Conservation (phyloP, 2,888 invertebrate genomes). For the Lasioglossum pauxillum region DNA sequence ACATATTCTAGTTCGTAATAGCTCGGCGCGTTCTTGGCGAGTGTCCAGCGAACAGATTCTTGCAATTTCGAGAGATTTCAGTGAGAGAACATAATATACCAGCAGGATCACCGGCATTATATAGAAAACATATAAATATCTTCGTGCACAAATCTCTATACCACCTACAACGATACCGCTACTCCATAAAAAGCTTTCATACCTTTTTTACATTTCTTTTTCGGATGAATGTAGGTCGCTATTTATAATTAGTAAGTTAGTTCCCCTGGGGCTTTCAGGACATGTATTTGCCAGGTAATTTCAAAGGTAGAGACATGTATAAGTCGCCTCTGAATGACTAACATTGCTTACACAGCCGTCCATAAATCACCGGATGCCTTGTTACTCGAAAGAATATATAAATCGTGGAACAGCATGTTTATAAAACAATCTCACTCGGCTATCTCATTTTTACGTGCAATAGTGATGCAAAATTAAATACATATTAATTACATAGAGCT, state of each 20-base stretch:
- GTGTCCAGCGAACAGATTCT: conserved; percentile 48
- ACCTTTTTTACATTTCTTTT: neutral
- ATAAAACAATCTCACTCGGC: neutral
- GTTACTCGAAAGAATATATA: neutral
- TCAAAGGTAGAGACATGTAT: neutral
- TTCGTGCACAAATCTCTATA: neutral
- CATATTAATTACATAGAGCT: neutral
- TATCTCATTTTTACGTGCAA: neutral
- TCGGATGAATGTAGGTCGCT: neutral
- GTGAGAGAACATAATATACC: conserved; percentile 30
- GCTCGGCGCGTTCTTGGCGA: conserved; percentile 46
- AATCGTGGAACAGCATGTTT: neutral
- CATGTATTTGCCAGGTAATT: neutral
- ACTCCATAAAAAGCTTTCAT: conserved; percentile 2
- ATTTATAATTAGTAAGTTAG: conserved; percentile 11
- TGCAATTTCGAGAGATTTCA: conserved; percentile 24
- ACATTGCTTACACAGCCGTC: neutral
- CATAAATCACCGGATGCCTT: neutral
- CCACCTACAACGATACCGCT: conserved; percentile 1
- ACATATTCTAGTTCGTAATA: neutral
- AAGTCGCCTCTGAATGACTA: neutral
- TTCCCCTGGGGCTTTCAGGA: neutral
- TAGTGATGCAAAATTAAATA: neutral
- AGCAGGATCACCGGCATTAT: conserved; percentile 3
- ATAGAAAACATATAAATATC: conserved; percentile 16